Evolutionary conservation across 2,888 invertebrate species (phyloP).

Genomic region (Ceramica pisi): DNA sequence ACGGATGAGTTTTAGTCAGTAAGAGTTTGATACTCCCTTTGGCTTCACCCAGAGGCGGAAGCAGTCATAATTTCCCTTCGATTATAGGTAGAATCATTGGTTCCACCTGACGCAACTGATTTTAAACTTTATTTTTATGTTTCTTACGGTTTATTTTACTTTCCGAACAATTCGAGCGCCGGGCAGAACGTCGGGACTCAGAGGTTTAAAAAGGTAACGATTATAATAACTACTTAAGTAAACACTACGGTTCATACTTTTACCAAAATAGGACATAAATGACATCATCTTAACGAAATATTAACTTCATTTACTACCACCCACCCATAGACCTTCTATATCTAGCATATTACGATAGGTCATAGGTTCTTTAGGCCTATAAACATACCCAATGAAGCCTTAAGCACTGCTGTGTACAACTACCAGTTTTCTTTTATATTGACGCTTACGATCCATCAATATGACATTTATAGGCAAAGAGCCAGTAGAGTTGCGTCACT

Average conservation of each 20-base stretch:
- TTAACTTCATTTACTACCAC: neutral
- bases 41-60: too few relatives aligned
- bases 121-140: too few relatives aligned
- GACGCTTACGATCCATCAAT: constrained; percentile 33
- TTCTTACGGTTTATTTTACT: too few relatives aligned
- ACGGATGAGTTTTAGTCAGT: too few relatives aligned
- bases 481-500: neutral
- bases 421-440: constrained; percentile 30
- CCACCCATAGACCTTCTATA: constrained; percentile 19
- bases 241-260: neutral
- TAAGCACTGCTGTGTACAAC: neutral
- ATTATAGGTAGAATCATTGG: too few relatives aligned
- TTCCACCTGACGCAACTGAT: too few relatives aligned
- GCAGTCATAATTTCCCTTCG: too few relatives aligned
- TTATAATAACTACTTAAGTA: neutral
- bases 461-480: constrained; percentile 13
- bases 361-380: constrained; percentile 14
- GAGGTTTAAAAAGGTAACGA: too few relatives aligned
- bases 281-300: neutral
- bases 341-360: constrained; percentile 20
- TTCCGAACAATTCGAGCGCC: too few relatives aligned
- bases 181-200: too few relatives aligned
- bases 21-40: too few relatives aligned
- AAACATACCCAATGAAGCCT: constrained; percentile 8
- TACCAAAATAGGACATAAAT: neutral